These are phyloP conservation scores for Villa cingulata DNA, from an alignment of 2,888 invertebrate genomes.

Conservation along the genomic window DNA sequence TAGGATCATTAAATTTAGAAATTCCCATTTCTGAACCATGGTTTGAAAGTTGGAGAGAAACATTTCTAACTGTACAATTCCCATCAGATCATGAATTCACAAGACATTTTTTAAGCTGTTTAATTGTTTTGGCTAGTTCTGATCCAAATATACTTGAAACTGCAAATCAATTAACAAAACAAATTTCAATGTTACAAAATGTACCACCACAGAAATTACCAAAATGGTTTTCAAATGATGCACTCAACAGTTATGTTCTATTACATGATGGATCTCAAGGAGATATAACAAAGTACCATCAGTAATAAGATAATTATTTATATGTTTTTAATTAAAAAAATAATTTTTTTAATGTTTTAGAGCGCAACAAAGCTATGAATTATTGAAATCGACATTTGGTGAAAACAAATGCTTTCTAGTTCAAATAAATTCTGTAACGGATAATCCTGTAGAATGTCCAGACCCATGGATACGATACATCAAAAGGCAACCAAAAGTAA, in stretches of 20 bases:
- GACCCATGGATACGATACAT: constrained; percentile 81
- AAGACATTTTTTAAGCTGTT: constrained; percentile 72
- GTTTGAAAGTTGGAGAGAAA: constrained; percentile 92
- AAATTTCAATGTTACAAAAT: constrained; percentile 64
- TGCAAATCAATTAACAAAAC: constrained; percentile 65
- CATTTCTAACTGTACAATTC: constrained; percentile 74
- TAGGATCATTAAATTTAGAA: constrained; percentile 46
- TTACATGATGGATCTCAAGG: constrained; percentile 64
- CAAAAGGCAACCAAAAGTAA: constrained; percentile 41
- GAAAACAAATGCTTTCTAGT: constrained; percentile 76
- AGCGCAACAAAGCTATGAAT: constrained; percentile 69
- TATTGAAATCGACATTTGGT: constrained; percentile 78
- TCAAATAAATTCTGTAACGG: constrained; percentile 70
- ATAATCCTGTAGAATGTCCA: constrained; percentile 46
- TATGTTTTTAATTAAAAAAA: constrained; percentile 11
- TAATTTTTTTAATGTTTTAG: no score
- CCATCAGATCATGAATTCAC: constrained; percentile 94
- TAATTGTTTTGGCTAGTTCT: constrained; percentile 57
- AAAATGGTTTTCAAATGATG: constrained; percentile 68
- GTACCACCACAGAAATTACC: constrained; percentile 63
- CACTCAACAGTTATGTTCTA: constrained; percentile 78
- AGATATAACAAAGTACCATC: constrained; percentile 64
- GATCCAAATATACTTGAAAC: constrained; percentile 70
- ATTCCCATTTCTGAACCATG: constrained; percentile 73
- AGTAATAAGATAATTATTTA: constrained; percentile 11